Evolutionary conservation across 1,140 invertebrate genomes (phyloP).

Genomic region (Drosophila rufa): DNA sequence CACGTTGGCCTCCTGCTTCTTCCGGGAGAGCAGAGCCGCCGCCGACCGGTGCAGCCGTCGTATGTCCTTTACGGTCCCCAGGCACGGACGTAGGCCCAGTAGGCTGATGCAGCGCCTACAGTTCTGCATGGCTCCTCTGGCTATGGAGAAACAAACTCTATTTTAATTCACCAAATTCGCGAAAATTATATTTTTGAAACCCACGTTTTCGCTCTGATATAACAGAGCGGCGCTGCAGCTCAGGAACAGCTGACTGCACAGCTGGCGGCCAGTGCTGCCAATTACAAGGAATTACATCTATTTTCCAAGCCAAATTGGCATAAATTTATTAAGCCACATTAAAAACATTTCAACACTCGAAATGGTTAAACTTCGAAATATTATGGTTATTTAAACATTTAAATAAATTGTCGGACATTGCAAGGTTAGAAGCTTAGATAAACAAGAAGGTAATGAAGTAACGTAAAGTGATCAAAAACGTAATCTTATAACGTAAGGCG

Average conservation of each 20-base stretch:
- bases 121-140: constrained; percentile 64
- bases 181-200: constrained; percentile 30
- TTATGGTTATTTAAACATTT: no score
- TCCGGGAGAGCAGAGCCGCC: constrained; percentile 46
- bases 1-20: constrained; percentile 81
- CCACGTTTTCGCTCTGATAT: constrained; percentile 56
- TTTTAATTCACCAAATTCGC: constrained; percentile 70
- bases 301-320: no score
- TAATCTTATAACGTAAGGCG: no score
- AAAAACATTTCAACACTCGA: no score
- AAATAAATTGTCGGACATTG: no score
- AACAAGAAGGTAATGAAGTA: no score
- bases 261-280: not conserved
- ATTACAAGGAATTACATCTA: no score
- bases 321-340: no score
- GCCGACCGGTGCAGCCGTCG: constrained; percentile 36
- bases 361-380: no score
- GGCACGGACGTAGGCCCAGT: constrained; percentile 27
- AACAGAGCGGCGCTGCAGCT: constrained; percentile 30
- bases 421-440: no score
- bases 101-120: constrained; percentile 60
- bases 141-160: not conserved
- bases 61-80: not conserved
- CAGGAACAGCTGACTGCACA: constrained; percentile 12
- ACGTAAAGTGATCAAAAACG: no score